A percentile compares a stretch with the other conserved stretches of the same genome.
phyloP scores from a whole-genome alignment of 2,888 invertebrate species.

The Pachycephus smyrnensis region DNA sequence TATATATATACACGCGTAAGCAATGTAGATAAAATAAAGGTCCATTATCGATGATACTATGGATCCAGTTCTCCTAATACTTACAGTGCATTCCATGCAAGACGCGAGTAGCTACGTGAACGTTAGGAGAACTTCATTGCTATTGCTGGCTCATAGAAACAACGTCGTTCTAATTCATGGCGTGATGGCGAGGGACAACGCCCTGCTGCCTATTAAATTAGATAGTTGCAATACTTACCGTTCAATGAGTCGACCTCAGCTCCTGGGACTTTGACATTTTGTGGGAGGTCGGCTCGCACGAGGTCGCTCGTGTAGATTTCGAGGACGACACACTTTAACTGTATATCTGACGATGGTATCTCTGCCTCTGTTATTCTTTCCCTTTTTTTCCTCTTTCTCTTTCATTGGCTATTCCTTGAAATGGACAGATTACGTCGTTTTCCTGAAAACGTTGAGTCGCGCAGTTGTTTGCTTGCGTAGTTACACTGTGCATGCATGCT shows the following conservation, averaged over 20 bases:
- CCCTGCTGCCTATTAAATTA: conserved; percentile 42
- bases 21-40: not conserved
- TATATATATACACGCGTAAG: not conserved
- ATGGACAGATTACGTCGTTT: not conserved
- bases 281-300: not conserved
- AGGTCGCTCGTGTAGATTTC: not conserved
- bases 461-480: not conserved
- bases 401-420: not conserved
- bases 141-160: conserved; percentile 40
- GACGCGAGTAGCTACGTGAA: not conserved
- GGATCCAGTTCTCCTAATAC: not conserved
- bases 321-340: not conserved
- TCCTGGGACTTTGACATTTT: not conserved
- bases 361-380: not conserved
- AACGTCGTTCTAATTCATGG: conserved; percentile 46
- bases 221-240: conserved; percentile 28
- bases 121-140: conserved; percentile 31
- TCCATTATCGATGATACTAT: not conserved
- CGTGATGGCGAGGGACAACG: conserved; percentile 30
- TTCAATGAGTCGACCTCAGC: not conserved
- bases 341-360: not conserved
- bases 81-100: not conserved
- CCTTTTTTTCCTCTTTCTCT: not conserved
- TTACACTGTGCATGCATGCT: not conserved
- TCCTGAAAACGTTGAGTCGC: not conserved